Conservation (phyloP, 2,113 vertebrate genomes). For the Hyperoodon ampullatus region DNA sequence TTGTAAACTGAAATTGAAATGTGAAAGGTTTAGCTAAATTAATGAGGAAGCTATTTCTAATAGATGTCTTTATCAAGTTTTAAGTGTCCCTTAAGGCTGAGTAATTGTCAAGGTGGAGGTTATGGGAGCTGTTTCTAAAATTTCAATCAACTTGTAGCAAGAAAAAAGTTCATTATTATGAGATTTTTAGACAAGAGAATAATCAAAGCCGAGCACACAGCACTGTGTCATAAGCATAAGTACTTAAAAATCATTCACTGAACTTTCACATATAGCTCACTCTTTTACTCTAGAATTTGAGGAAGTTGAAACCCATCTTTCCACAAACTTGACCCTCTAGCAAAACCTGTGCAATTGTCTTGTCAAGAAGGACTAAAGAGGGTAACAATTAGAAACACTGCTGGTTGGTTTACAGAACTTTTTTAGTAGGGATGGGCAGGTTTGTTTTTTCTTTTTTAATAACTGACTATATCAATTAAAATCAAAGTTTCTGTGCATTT, state of each 20-base stretch:
- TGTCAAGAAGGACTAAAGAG: background rate
- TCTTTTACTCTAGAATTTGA: slow-evolving; percentile 26
- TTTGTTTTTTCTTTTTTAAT: background rate
- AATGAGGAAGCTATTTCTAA: slow-evolving; percentile 51
- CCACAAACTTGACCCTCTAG: background rate
- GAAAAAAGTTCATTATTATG: slow-evolving; percentile 44
- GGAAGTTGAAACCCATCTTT: background rate
- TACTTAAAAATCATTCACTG: slow-evolving; percentile 27
- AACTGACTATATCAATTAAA: background rate
- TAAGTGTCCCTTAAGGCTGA: background rate
- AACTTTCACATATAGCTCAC: background rate
- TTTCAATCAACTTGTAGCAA: slow-evolving; percentile 41
- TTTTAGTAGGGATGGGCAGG: background rate
- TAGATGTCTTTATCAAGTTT: background rate
- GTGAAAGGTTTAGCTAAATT: slow-evolving; percentile 13
- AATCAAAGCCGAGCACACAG: background rate
- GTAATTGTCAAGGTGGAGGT: background rate
- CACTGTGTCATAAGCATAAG: background rate
- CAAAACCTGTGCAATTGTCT: background rate
- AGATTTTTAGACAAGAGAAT: slow-evolving; percentile 49
- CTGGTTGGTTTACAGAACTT: background rate
- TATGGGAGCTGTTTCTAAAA: background rate
- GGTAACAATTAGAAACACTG: background rate
- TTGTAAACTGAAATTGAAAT: slow-evolving; percentile 48
- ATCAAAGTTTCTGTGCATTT: background rate